These are phyloP conservation scores for Antitype chi DNA, from an alignment of 2,888 invertebrate genomes.

Conservation along the genomic window DNA sequence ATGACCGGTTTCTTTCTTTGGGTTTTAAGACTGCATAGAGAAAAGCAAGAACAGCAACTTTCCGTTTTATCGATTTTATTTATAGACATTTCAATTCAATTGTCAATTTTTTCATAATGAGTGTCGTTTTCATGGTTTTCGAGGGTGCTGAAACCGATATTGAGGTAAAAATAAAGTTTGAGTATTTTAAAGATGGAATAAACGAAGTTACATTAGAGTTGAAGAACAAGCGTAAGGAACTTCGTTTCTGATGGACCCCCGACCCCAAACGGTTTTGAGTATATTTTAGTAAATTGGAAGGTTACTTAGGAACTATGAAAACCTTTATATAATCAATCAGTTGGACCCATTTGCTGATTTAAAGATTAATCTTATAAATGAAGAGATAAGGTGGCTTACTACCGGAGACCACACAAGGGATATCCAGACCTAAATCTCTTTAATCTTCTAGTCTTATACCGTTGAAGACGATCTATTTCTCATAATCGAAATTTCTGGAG, in stretches of 20 bases:
- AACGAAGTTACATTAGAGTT: too few relatives aligned
- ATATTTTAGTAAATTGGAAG: slow-evolving; percentile 1
- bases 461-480: slow-evolving; percentile 44
- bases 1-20: not conserved
- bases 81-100: too few relatives aligned
- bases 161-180: too few relatives aligned
- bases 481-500: slow-evolving; percentile 46
- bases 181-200: too few relatives aligned
- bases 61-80: too few relatives aligned
- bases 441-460: slow-evolving; percentile 38
- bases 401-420: slow-evolving; percentile 25
- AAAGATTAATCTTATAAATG: slow-evolving; percentile 28
- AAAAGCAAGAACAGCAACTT: not conserved
- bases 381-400: slow-evolving; percentile 38
- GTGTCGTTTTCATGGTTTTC: too few relatives aligned
- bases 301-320: slow-evolving; percentile 3
- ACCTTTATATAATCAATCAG: slow-evolving; percentile 32
- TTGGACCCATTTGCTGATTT: not conserved
- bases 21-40: not conserved
- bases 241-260: too few relatives aligned
- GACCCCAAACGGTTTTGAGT: too few relatives aligned
- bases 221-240: too few relatives aligned
- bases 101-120: too few relatives aligned
- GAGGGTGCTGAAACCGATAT: too few relatives aligned
- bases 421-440: slow-evolving; percentile 23